Conservation (phyloP, 2,888 invertebrate genomes). For the Trachelus troglodyta region DNA sequence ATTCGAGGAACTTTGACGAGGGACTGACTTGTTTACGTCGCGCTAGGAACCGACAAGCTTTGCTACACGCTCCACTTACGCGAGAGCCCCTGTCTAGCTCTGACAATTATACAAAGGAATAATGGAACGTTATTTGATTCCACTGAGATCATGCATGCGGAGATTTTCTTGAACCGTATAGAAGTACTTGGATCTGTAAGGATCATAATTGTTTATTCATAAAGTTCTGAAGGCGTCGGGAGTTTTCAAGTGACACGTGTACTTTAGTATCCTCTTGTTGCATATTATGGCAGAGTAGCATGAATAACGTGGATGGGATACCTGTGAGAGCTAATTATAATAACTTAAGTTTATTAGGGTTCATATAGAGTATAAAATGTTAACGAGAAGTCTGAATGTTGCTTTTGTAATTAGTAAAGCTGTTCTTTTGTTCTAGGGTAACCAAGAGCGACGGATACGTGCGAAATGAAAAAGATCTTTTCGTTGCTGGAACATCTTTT, state of each 20-base stretch:
- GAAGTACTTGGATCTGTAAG: background rate
- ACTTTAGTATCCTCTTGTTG: background rate
- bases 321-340: background rate
- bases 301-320: background rate
- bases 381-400: background rate
- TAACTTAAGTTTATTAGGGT: background rate
- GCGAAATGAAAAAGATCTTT: background rate
- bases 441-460: background rate
- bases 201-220: background rate
- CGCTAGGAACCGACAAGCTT: background rate
- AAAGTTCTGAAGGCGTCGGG: background rate
- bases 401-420: background rate
- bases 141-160: background rate
- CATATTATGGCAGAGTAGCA: background rate
- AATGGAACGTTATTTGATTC: background rate
- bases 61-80: background rate
- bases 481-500: background rate
- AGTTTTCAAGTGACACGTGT: background rate
- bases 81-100: background rate
- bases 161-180: background rate
- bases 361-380: background rate
- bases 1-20: background rate
- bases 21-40: background rate
- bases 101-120: background rate
- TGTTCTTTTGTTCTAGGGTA: background rate